Evolutionary conservation across 1,140 invertebrate species (phyloP).

Genomic region (Danaus melanippus): DNA sequence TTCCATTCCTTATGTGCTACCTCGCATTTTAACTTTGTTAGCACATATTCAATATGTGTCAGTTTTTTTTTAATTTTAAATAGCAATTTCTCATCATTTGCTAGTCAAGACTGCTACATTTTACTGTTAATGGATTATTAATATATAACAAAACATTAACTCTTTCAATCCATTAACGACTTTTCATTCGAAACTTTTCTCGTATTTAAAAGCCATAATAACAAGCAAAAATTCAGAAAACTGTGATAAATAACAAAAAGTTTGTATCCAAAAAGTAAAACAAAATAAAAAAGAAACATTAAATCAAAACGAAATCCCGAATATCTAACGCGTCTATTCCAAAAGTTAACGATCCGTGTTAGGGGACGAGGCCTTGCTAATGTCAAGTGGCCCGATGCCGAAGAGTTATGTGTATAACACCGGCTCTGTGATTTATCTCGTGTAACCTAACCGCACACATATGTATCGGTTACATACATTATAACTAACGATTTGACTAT

Average conservation of each 20-base stretch:
- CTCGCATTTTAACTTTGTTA: not conserved
- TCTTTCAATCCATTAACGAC: too few relatives aligned
- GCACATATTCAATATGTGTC: too few relatives aligned
- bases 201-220: too few relatives aligned
- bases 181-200: too few relatives aligned
- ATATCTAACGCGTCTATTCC: slow-evolving; percentile 17
- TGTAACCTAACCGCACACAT: slow-evolving; percentile 39
- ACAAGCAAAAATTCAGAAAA: too few relatives aligned
- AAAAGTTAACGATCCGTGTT: slow-evolving; percentile 25
- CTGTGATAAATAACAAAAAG: too few relatives aligned
- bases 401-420: slow-evolving; percentile 56
- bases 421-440: slow-evolving; percentile 47
- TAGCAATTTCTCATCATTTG: too few relatives aligned
- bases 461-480: slow-evolving; percentile 31
- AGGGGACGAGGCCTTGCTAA: slow-evolving; percentile 47
- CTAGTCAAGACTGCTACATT: too few relatives aligned
- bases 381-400: slow-evolving; percentile 49
- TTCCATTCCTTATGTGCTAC: not conserved
- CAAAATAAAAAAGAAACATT: slow-evolving; percentile 1
- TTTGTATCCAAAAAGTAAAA: not conserved
- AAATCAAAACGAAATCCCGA: not conserved
- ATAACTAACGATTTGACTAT: slow-evolving; percentile 13
- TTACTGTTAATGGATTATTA: too few relatives aligned
- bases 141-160: too few relatives aligned
- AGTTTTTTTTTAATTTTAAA: too few relatives aligned